A percentile compares a stretch with the other conserved stretches of the same genome.
phyloP scores from a whole-genome alignment of 2,888 invertebrate species.

The Choreutis nemorana region DNA sequence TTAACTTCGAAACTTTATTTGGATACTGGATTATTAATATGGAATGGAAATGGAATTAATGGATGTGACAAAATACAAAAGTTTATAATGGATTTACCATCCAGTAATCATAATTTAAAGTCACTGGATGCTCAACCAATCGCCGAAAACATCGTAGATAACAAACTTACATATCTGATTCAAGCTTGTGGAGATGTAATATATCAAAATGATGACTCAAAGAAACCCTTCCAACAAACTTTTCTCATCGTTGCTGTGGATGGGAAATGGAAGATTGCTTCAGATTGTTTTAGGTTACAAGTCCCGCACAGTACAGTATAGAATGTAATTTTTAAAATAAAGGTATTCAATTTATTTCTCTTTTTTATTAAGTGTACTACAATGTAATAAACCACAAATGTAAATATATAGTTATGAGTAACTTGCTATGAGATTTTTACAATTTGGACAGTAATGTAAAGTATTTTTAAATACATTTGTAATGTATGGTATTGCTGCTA shows the following conservation, averaged over 20 bases:
- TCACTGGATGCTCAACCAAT: constrained; percentile 91
- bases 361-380: not conserved
- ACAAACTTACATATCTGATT: constrained; percentile 83
- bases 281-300: constrained; percentile 86
- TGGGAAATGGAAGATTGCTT: constrained; percentile 94
- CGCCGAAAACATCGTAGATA: constrained; percentile 75
- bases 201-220: constrained; percentile 65
- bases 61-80: constrained; percentile 86
- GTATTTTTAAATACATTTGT: constrained; percentile 36
- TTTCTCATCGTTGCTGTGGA: constrained; percentile 88
- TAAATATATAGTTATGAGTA: constrained; percentile 26
- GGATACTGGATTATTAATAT: constrained; percentile 83
- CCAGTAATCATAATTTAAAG: constrained; percentile 77
- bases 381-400: not conserved
- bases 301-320: too few species aligned
- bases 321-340: too few species aligned
- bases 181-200: constrained; percentile 85
- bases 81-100: constrained; percentile 84
- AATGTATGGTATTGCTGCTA: constrained; percentile 44
- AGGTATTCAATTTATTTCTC: not conserved
- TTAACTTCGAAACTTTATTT: constrained; percentile 83
- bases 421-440: constrained; percentile 37
- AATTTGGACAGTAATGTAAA: constrained; percentile 47
- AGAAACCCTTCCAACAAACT: constrained; percentile 82
- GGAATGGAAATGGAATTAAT: constrained; percentile 90